A percentile compares a stretch with the other conserved stretches of the same genome.
These are phyloP conservation scores for Ursus arctos DNA, from an alignment of 2,113 vertebrate genomes.

Conservation along the genomic window DNA sequence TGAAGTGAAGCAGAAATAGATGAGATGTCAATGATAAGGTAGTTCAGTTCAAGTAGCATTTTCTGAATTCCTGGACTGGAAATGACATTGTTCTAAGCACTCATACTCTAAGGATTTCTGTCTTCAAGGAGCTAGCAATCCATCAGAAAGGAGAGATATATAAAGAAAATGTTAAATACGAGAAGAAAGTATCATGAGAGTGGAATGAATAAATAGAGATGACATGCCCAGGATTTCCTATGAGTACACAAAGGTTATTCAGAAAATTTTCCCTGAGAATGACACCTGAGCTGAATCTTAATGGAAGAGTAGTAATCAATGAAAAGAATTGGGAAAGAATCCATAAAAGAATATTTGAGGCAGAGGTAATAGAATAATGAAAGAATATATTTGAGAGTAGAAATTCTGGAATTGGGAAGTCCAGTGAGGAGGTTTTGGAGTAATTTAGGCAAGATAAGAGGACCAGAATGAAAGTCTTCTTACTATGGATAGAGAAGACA, in stretches of 20 bases:
- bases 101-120: not conserved
- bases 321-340: not conserved
- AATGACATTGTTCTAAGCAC: not conserved
- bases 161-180: not conserved
- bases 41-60: not conserved
- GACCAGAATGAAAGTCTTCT: not conserved
- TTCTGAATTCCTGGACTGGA: not conserved
- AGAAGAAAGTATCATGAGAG: not conserved
- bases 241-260: not conserved
- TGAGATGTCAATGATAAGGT: not conserved
- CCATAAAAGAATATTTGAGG: not conserved
- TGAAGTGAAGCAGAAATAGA: not conserved
- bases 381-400: not conserved
- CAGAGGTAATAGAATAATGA: not conserved
- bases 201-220: not conserved
- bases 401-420: not conserved
- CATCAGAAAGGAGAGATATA: not conserved
- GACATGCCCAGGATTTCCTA: not conserved
- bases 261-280: not conserved
- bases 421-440: not conserved
- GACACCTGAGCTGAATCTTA: not conserved
- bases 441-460: not conserved
- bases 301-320: not conserved
- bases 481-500: not conserved
- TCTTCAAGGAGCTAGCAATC: not conserved